Conservation (phyloP, 2,797 vertebrate species). For the Enteromius anoplus region DNA sequence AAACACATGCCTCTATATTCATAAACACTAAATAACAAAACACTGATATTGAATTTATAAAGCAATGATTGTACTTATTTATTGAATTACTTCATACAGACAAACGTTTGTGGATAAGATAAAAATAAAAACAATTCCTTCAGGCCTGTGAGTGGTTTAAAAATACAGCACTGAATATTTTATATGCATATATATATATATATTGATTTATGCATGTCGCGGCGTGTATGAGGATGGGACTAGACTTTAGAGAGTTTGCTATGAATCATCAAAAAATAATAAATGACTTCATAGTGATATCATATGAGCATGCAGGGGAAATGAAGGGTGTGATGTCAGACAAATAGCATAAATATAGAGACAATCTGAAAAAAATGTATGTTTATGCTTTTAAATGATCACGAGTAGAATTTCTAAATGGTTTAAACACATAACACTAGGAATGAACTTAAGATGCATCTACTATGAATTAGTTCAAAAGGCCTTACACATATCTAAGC, state of each 20-base stretch:
- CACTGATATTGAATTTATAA: neutral
- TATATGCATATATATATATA: neutral
- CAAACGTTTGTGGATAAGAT: neutral
- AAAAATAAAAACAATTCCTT: neutral
- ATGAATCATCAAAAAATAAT: conserved; percentile 21
- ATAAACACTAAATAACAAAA: neutral
- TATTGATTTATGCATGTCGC: neutral
- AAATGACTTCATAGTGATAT: conserved; percentile 27
- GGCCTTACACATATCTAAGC: neutral
- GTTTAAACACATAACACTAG: neutral
- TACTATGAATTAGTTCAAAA: neutral
- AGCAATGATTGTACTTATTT: neutral
- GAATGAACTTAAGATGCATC: neutral
- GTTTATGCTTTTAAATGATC: neutral
- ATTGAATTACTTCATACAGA: neutral
- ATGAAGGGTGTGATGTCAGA: neutral
- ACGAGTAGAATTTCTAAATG: neutral
- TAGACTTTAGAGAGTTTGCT: neutral
- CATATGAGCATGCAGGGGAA: neutral
- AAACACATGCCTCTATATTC: neutral
- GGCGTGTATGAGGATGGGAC: neutral
- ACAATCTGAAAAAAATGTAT: neutral
- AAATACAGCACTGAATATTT: conserved; percentile 6
- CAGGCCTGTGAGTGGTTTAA: conserved; percentile 13
- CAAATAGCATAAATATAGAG: conserved; percentile 3